Conservation (phyloP, 92 coral and sea anemone species). For the Actinostola sp. region DNA sequence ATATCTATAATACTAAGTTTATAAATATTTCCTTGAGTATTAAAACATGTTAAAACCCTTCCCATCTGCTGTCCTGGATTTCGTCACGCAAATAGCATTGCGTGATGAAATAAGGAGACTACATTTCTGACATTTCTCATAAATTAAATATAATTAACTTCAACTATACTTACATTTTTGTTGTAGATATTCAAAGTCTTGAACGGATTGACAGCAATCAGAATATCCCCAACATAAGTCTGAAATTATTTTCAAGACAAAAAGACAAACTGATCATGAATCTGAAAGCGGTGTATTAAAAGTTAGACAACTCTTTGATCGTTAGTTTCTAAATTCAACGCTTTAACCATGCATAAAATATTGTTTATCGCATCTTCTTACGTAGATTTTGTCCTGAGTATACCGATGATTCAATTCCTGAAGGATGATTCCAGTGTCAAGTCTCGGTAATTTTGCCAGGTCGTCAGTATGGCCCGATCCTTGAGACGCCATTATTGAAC, state of each 20-base stretch:
- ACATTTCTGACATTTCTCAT: no score
- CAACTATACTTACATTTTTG: slow-evolving; percentile 64
- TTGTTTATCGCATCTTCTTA: slow-evolving; percentile 29
- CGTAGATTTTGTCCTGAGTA: slow-evolving; percentile 71
- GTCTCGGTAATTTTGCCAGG: slow-evolving; percentile 73
- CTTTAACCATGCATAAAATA: neutral
- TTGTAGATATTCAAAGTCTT: slow-evolving; percentile 71
- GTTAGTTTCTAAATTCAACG: neutral
- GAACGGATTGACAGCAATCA: slow-evolving; percentile 86
- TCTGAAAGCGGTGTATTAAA: neutral
- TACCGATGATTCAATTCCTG: slow-evolving; percentile 75
- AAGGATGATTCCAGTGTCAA: slow-evolving; percentile 66
- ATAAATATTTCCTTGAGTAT: no score
- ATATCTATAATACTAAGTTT: no score
- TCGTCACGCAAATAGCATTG: no score
- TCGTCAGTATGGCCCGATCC: slow-evolving; percentile 54
- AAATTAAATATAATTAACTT: neutral
- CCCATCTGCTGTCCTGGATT: no score
- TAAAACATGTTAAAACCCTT: neutral
- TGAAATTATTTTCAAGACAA: slow-evolving; percentile 8
- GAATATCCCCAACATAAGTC: slow-evolving; percentile 89
- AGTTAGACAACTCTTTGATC: neutral
- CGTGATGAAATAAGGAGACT: no score
- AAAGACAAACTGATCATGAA: neutral
- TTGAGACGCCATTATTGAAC: slow-evolving; percentile 36